Evolutionary conservation across 2,888 invertebrate genomes (phyloP).

Genomic region (Leptopterna dolabrata): DNA sequence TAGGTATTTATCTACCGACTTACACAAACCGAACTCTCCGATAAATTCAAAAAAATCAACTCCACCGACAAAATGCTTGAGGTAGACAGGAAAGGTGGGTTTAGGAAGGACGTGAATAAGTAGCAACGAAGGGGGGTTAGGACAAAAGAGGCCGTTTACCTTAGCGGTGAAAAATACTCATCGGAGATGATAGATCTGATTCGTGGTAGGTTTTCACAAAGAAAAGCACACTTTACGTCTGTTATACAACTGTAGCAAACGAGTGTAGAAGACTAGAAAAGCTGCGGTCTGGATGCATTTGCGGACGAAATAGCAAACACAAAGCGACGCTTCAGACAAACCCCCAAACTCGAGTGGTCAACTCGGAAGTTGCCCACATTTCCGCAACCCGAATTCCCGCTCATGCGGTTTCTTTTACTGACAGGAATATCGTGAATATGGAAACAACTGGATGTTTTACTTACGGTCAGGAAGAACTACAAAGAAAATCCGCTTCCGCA

Average conservation of each 20-base stretch:
- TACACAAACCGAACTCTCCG: too few relatives aligned
- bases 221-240: not conserved
- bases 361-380: not conserved
- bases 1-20: too few relatives aligned
- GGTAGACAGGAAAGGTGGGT: too few relatives aligned
- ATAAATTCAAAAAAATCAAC: too few relatives aligned
- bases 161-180: not conserved
- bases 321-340: not conserved
- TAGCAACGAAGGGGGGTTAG: not conserved
- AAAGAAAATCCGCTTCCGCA: not conserved
- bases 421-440: not conserved
- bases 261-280: not conserved
- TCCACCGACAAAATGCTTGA: too few relatives aligned
- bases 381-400: not conserved
- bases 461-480: not conserved
- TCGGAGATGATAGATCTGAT: not conserved
- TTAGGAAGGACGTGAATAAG: too few relatives aligned
- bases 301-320: not conserved
- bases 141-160: not conserved
- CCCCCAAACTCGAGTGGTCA: not conserved
- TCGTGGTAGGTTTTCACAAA: not conserved
- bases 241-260: not conserved
- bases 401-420: not conserved
- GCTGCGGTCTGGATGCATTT: not conserved
- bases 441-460: not conserved